Base-by-base conservation (phyloP, 2,888 invertebrate genomes). In the Pterobdella sp. region DNA sequence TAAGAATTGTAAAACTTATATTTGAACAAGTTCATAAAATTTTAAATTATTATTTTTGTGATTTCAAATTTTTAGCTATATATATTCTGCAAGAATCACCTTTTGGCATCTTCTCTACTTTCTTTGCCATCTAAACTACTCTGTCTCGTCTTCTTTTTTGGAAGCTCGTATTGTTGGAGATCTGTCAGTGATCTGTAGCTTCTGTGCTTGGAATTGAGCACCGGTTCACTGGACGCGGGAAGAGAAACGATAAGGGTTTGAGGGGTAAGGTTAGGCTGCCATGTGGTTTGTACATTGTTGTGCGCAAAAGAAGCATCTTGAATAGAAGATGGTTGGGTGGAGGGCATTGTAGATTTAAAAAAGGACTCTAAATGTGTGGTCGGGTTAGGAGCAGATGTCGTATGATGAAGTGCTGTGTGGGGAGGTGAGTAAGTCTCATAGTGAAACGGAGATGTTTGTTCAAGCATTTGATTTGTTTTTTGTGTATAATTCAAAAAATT, bases 141-240 rank as follows among this genome's bases (percentile, higher is more conserved):
- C 37, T 71, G 71, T 32, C 71, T 56, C n/a, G 63, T n/a, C 36
- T 71, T 71, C 26, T 71, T 71, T 22, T 35, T 36, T 10, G 71
- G 71, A 26, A 63, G 71, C 36, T 71, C 71, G 26, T 71, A 34
- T 26, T 32, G 42, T 14, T 35, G 63, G n/a, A 63, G 32, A 36
- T 71, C 71, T 1, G 63, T 34, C 35, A 71, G 26, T 18, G 71
- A 71, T 29, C 71, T 36, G 26, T 71, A 63, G 32, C 71, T 71
- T 26, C 52, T 42, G 60, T 32, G 36, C n/a, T 26, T 56, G 4
- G 60, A 26, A 4, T 56, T n/a, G 18, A 26, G 10, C 14, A 3
- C 14, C n/a, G 4, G 18, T 56, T n/a, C n/a, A 22, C 10, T n/a
- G 3, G 60, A 22, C 4, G 7, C 26, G 18, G 7, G n/a, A 26